phyloP scores from a whole-genome alignment of 2,888 invertebrate species.

The Agonopterix alstromeriana region DNA sequence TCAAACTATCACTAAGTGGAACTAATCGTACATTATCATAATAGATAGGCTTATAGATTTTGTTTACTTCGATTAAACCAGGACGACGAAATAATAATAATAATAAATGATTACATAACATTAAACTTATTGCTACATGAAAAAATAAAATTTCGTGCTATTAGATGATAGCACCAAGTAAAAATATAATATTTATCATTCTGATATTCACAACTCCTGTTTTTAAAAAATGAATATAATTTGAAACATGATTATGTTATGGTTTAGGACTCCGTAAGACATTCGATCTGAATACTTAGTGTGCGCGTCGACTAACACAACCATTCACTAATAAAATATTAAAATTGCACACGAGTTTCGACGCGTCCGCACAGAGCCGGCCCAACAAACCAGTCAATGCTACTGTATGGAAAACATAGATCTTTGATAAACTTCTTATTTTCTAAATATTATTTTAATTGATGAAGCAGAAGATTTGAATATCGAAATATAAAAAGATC shows the following conservation, averaged over 20 bases:
- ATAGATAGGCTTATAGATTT: constrained; percentile 14
- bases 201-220: constrained; percentile 58
- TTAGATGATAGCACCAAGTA: constrained; percentile 54
- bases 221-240: constrained; percentile 13
- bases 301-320: constrained; percentile 54
- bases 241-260: constrained; percentile 12
- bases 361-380: constrained; percentile 17
- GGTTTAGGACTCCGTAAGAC: neutral
- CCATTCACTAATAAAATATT: constrained; percentile 50
- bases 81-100: constrained; percentile 27
- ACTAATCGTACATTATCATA: constrained; percentile 37
- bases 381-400: neutral
- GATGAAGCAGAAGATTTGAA: too few species aligned
- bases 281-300: constrained; percentile 10
- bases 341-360: constrained; percentile 59
- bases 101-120: constrained; percentile 14
- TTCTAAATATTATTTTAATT: too few species aligned
- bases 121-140: constrained; percentile 36
- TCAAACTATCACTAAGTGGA: constrained; percentile 46
- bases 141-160: constrained; percentile 54
- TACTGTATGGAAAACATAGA: too few species aligned
- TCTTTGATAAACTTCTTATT: too few species aligned
- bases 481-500: too few species aligned
- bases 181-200: constrained; percentile 42
- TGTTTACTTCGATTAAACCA: constrained; percentile 13